These are phyloP conservation scores for Amphiduros pacificus DNA, from an alignment of 2,888 invertebrate genomes.

Conservation along the genomic window DNA sequence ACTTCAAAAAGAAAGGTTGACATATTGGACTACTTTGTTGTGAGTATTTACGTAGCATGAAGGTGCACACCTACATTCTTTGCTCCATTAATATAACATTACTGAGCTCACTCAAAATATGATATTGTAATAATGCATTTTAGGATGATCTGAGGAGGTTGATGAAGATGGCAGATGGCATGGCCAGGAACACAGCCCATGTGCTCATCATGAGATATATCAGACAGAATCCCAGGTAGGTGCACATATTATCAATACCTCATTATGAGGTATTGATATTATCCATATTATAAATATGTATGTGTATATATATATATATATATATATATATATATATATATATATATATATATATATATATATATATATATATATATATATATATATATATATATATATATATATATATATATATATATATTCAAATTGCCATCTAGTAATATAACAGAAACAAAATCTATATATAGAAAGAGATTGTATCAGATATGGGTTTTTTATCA, in stretches of 20 bases:
- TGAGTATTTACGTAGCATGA: constrained; percentile 27
- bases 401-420: too few species aligned
- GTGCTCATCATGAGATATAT: constrained; percentile 73
- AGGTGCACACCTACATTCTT: not conserved
- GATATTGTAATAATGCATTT: constrained; percentile 19
- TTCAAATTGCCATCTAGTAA: too few species aligned
- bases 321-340: too few species aligned
- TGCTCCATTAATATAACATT: not conserved
- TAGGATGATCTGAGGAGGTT: constrained; percentile 65
- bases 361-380: too few species aligned
- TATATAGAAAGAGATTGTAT: too few species aligned
- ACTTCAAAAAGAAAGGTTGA: constrained; percentile 72
- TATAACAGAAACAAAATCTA: too few species aligned
- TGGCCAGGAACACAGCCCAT: constrained; percentile 73
- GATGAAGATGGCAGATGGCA: constrained; percentile 67
- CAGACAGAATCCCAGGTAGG: constrained; percentile 68
- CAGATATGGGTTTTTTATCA: too few species aligned
- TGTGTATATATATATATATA: not conserved
- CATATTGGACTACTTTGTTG: constrained; percentile 70
- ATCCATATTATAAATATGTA: too few species aligned
- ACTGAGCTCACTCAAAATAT: not conserved
- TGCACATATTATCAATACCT: too few species aligned
- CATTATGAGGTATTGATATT: too few species aligned
- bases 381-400: too few species aligned
- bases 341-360: too few species aligned